Conservation (phyloP, 2,113 vertebrate genomes). For the Dermatemys mawii region DNA sequence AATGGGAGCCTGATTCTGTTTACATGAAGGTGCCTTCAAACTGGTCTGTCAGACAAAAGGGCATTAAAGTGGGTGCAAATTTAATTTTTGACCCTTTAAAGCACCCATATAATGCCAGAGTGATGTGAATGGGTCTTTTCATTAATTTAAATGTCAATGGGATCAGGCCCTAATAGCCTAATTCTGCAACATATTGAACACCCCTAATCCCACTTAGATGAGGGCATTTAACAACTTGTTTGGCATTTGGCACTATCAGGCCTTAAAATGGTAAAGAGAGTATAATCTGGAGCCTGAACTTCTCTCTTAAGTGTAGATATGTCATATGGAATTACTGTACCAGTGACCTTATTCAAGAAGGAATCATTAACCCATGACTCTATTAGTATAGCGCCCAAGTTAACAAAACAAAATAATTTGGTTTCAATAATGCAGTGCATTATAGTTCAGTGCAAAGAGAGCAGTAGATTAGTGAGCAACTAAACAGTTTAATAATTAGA, state of each 20-base stretch:
- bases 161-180: not conserved
- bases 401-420: not conserved
- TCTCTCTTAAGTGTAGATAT: not conserved
- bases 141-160: not conserved
- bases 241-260: not conserved
- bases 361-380: not conserved
- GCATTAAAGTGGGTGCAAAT: not conserved
- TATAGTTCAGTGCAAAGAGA: not conserved
- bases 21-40: not conserved
- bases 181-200: not conserved
- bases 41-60: not conserved
- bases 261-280: not conserved
- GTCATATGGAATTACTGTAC: not conserved
- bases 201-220: not conserved
- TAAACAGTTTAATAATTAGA: not conserved
- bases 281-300: not conserved
- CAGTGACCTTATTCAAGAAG: not conserved
- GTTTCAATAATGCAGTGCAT: not conserved
- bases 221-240: not conserved
- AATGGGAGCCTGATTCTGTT: not conserved
- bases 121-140: not conserved
- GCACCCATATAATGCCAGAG: not conserved
- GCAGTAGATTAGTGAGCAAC: not conserved
- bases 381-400: not conserved
- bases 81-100: not conserved